These are phyloP conservation scores for Polyommatus iphigenia DNA, from an alignment of 2,888 invertebrate species.

Conservation along the genomic window DNA sequence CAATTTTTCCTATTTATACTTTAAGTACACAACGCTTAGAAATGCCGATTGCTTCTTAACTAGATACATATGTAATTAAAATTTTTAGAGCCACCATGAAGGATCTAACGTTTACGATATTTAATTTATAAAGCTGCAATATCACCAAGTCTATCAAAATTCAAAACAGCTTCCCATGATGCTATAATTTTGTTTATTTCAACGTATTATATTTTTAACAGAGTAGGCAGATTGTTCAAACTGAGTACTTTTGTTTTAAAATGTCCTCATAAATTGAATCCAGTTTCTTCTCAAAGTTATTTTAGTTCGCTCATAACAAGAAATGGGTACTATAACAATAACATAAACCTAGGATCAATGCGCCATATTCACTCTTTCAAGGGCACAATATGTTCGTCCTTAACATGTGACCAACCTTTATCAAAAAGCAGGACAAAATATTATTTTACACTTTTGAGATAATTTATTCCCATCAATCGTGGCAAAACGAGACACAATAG, in stretches of 20 bases:
- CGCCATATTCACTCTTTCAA: constrained; percentile 24
- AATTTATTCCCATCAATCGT: too few species aligned
- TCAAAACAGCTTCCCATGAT: background rate
- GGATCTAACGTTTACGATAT: background rate
- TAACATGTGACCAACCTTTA: constrained; percentile 21
- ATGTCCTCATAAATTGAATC: background rate
- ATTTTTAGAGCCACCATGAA: background rate
- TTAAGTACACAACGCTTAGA: background rate
- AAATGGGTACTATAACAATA: background rate
- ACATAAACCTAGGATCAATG: constrained; percentile 16
- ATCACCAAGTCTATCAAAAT: background rate
- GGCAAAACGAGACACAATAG: too few species aligned
- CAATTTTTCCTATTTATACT: too few species aligned
- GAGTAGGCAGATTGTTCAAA: background rate
- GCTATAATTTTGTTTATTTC: background rate
- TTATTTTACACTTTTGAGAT: background rate
- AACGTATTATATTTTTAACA: background rate
- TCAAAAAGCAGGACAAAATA: background rate
- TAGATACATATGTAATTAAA: background rate
- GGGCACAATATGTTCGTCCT: constrained; percentile 29
- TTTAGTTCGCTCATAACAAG: background rate
- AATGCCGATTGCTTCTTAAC: background rate
- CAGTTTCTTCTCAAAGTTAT: background rate
- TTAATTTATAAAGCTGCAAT: background rate
- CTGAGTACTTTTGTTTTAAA: background rate